Evolutionary conservation across 92 coral and sea anemone species (phyloP), one percentile per base, ranked within the genome.

Genomic region (Pocillopora grandis): DNA sequence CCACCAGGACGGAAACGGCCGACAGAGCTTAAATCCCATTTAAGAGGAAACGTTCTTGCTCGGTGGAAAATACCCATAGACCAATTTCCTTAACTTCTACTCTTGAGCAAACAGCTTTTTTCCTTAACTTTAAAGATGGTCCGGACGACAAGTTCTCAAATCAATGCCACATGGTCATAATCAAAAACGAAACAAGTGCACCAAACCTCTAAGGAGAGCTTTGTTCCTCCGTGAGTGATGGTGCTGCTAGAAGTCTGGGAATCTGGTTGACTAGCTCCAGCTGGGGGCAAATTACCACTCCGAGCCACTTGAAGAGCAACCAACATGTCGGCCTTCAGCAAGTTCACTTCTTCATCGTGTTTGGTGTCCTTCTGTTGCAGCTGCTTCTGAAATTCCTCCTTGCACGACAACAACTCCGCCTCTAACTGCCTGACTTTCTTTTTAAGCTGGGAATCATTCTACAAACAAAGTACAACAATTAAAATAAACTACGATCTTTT

Each of bases 261-360:
- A n/a, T 79, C 89, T 21, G 85, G 69, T 4, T 84, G 87, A 35
- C 76, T 87, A 1, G 88, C 75, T 19, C 65, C 84, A 10, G 17
- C 70, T 12, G 94, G 87, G 12, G 92, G 74, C 17, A 80, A 66
- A 7, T 71, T 58, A 14, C 94, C 94, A 3, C 92, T 89, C 57
- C 90, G 91, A 10, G 98, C 98, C 62, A 89, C 98, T 75, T 94
- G 98, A 59, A 94, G 92, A 33, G 98, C 98, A 2, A 94, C 98
- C 77, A 94, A 49, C 95, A 94, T 94, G 88, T 94, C 98, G 12
- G 91, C 85, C 86, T 94, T 94, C 75, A 94, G 90, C 62, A 89
- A 95, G 60, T 90, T 72, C 63, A 94, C 93, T 76, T 94, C 98
- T n/a, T 87, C 88, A 52, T 87, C 89, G 62, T 94, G 94, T 55